These are phyloP conservation scores for Eonycteris spelaea DNA, from an alignment of 2,113 vertebrate genomes.

Conservation along the genomic window DNA sequence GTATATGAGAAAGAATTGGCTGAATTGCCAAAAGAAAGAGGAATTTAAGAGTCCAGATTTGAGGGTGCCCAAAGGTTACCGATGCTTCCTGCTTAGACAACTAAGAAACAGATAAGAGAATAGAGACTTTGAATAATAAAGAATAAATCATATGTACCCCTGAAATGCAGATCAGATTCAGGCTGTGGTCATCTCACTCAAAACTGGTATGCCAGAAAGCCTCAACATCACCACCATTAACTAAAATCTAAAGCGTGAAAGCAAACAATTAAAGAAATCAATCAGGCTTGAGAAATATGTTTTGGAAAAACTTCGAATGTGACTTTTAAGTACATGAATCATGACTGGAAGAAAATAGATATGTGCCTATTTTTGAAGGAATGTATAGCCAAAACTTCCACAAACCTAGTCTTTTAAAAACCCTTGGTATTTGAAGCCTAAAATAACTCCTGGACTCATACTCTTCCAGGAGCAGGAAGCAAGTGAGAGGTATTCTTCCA, in stretches of 20 bases:
- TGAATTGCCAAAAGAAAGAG: background rate
- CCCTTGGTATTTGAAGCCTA: background rate
- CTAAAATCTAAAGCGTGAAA: background rate
- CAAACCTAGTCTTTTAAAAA: background rate
- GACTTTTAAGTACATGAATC: background rate
- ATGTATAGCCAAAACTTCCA: background rate
- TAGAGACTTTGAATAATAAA: background rate
- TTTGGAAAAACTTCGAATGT: background rate
- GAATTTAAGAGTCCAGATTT: background rate
- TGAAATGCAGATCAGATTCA: background rate
- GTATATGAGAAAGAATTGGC: background rate
- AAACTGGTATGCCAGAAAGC: background rate
- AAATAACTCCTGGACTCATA: background rate
- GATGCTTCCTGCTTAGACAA: background rate
- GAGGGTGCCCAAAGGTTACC: background rate
- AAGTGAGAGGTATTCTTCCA: background rate
- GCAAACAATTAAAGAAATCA: background rate
- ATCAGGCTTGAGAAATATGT: background rate
- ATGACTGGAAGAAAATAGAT: background rate
- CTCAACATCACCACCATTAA: background rate
- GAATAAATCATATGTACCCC: background rate
- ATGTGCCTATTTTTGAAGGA: background rate
- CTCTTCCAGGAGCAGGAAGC: background rate
- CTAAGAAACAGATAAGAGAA: background rate
- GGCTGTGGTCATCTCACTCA: background rate